These are phyloP conservation scores for Cremastinae sp. DNA, from an alignment of 2,888 invertebrate species.

Conservation along the genomic window DNA sequence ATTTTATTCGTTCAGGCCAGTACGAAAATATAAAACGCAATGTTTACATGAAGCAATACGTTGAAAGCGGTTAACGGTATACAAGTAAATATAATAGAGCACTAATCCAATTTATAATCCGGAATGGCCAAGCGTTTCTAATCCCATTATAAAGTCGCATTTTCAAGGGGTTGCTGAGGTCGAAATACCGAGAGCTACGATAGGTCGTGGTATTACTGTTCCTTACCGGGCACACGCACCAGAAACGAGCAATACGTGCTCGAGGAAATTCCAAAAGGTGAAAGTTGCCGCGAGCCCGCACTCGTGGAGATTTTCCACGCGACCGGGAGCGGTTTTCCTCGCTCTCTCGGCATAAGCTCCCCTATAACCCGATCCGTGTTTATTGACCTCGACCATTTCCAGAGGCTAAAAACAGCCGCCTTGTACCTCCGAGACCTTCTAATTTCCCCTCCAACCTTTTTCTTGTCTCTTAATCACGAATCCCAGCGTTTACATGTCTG, in stretches of 20 bases:
- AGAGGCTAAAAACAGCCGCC: constrained; percentile 25
- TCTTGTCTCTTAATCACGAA: constrained; percentile 45
- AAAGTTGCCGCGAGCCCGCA: constrained; percentile 28
- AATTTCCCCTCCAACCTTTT: constrained; percentile 29
- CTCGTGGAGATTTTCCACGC: constrained; percentile 7
- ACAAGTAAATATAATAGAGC: constrained; percentile 65
- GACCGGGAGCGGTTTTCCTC: constrained; percentile 49
- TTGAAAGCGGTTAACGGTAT: constrained; percentile 68
- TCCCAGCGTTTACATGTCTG: constrained; percentile 51
- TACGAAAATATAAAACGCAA: constrained; percentile 31
- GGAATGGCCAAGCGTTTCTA: constrained; percentile 69
- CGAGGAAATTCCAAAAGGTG: constrained; percentile 38
- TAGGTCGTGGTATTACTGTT: constrained; percentile 33
- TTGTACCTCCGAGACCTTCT: constrained; percentile 42
- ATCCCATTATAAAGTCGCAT: constrained; percentile 73
- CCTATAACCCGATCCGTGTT: constrained; percentile 59
- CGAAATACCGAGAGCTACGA: constrained; percentile 27
- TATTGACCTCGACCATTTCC: constrained; percentile 51
- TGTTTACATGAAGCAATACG: constrained; percentile 31
- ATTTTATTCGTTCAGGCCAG: constrained; percentile 14
- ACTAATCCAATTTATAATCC: constrained; percentile 74
- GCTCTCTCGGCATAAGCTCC: constrained; percentile 41
- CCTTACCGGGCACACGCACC: constrained; percentile 3
- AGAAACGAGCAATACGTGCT: constrained; percentile 22
- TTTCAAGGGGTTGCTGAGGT: constrained; percentile 62